Percentiles rank a stretch among this genome's conserved stretches.
These are phyloP conservation scores for Escarpia spicata DNA, from an alignment of 2,888 invertebrate species.

Conservation along the genomic window DNA sequence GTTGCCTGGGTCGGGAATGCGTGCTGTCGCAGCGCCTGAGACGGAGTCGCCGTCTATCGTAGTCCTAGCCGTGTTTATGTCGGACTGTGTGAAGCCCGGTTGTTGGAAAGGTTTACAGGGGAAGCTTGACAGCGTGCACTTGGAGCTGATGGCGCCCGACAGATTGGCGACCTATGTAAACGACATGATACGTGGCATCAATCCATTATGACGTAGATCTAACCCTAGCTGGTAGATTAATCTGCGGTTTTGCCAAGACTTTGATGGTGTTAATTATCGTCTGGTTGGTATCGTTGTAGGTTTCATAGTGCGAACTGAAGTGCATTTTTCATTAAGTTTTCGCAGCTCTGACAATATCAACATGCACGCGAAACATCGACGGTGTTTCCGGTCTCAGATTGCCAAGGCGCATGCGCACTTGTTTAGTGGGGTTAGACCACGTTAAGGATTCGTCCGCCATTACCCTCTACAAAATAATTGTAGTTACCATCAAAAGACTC, in stretches of 20 bases:
- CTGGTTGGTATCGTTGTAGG: too few species aligned
- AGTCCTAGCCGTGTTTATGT: neutral
- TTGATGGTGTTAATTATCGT: too few species aligned
- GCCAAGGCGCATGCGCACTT: too few species aligned
- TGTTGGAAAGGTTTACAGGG: neutral
- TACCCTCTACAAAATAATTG: too few species aligned
- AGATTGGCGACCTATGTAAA: constrained; percentile 36
- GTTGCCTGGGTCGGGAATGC: constrained; percentile 8
- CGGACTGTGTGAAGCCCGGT: constrained; percentile 13
- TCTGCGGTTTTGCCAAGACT: neutral
- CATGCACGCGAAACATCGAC: too few species aligned
- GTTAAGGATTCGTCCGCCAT: too few species aligned
- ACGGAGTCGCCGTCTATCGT: neutral
- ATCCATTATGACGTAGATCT: neutral
- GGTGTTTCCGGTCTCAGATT: too few species aligned
- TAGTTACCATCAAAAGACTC: too few species aligned
- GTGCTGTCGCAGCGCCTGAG: neutral
- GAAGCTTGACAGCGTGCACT: constrained; percentile 1
- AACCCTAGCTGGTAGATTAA: neutral
- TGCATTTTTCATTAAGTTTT: too few species aligned
- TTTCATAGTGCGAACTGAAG: too few species aligned
- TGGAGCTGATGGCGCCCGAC: constrained; percentile 37
- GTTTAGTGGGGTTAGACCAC: too few species aligned
- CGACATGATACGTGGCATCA: neutral
- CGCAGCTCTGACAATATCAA: too few species aligned